phyloP scores from a whole-genome alignment of 2,888 invertebrate species.

The Nomada lathburiana region DNA sequence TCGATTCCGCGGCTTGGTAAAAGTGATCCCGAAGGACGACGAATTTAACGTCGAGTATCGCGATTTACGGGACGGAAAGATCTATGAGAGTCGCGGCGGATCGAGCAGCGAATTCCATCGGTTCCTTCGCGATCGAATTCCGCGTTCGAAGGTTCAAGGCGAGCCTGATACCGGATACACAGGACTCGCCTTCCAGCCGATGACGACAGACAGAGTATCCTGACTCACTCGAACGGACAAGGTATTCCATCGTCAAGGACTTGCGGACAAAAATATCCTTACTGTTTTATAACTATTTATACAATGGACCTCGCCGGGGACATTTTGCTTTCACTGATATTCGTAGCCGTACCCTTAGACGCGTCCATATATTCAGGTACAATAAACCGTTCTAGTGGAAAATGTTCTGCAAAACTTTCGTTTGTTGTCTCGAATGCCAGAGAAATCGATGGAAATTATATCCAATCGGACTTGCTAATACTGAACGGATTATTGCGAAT shows the following conservation, averaged over 20 bases:
- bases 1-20: not conserved
- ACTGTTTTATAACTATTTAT: not conserved
- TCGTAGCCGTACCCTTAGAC: too few species aligned
- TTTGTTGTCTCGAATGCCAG: too few species aligned
- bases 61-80: slow-evolving; percentile 15
- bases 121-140: slow-evolving; percentile 62
- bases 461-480: too few species aligned
- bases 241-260: slow-evolving; percentile 52
- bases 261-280: slow-evolving; percentile 40
- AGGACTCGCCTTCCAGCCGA: slow-evolving; percentile 51
- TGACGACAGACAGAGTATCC: slow-evolving; percentile 49
- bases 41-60: slow-evolving; percentile 30
- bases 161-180: slow-evolving; percentile 53
- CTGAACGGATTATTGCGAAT: too few species aligned
- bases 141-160: slow-evolving; percentile 71
- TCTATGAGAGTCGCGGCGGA: slow-evolving; percentile 1
- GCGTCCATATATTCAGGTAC: too few species aligned
- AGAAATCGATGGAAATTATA: too few species aligned
- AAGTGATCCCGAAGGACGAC: slow-evolving; percentile 15
- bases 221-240: slow-evolving; percentile 56
- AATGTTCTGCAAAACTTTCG: too few species aligned
- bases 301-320: too few species aligned
- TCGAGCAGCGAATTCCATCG: slow-evolving; percentile 26
- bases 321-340: too few species aligned
- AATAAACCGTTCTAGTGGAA: too few species aligned